Conservation (phyloP, 2,113 vertebrate genomes). For the Theristicus caerulescens region DNA sequence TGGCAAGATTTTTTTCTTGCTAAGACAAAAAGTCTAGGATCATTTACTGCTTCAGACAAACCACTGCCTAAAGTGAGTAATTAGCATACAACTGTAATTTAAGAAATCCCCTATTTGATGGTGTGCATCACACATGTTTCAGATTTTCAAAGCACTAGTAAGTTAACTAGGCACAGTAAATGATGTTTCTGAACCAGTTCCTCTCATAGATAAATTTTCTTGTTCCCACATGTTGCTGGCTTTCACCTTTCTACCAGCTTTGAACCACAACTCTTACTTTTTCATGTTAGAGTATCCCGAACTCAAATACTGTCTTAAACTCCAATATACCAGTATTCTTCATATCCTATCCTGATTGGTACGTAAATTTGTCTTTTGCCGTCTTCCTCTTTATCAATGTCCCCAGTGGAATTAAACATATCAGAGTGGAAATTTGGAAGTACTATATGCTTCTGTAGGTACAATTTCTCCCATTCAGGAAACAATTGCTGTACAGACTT, state of each 20-base stretch:
- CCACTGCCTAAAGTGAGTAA: conserved; percentile 70
- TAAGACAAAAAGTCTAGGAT: conserved; percentile 69
- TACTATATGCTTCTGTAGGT: not conserved
- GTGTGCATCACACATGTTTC: conserved; percentile 65
- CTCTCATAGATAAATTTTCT: conserved; percentile 34
- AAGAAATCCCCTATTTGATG: conserved; percentile 71
- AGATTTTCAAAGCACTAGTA: conserved; percentile 59
- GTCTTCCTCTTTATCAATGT: not conserved
- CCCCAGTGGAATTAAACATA: not conserved
- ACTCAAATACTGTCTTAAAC: not conserved
- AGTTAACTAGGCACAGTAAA: conserved; percentile 68
- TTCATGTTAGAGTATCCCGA: not conserved
- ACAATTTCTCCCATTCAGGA: not conserved
- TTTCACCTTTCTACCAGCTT: not conserved
- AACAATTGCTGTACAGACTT: not conserved
- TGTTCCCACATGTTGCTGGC: not conserved
- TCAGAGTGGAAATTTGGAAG: not conserved
- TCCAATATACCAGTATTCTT: not conserved
- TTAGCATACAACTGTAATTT: conserved; percentile 75
- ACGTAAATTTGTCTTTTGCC: not conserved
- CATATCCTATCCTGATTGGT: not conserved
- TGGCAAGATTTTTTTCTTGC: conserved; percentile 52
- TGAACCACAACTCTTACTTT: not conserved
- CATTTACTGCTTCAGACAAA: conserved; percentile 72
- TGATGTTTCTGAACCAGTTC: conserved; percentile 4